A percentile compares a stretch with the other conserved stretches of the same genome.
Conservation (phyloP, 2,888 invertebrate species). For the Autographa pulchrina region DNA sequence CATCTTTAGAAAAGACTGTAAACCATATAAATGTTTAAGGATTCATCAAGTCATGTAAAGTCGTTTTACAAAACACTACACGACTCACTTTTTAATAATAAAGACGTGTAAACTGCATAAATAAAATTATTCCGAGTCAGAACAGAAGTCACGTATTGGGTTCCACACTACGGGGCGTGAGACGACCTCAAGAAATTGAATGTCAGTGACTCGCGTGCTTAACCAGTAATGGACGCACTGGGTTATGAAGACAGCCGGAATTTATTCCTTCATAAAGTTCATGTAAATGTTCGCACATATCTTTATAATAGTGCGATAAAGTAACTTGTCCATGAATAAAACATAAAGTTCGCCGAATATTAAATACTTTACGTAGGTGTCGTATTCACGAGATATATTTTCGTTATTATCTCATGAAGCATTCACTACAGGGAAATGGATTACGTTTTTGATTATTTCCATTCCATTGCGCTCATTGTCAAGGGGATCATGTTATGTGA, state of each 20-base stretch:
- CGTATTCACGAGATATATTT: slow-evolving; percentile 58
- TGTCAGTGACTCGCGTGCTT: slow-evolving; percentile 42
- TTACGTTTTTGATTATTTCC: slow-evolving; percentile 83
- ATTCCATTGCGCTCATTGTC: slow-evolving; percentile 77
- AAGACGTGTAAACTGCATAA: slow-evolving; percentile 53
- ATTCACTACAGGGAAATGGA: slow-evolving; percentile 77
- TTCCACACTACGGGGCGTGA: slow-evolving; percentile 37
- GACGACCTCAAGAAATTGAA: slow-evolving; percentile 56
- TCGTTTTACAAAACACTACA: slow-evolving; percentile 32
- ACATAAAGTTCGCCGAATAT: slow-evolving; percentile 39
- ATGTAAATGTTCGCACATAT: slow-evolving; percentile 27
- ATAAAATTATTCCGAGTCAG: slow-evolving; percentile 50
- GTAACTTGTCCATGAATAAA: slow-evolving; percentile 48
- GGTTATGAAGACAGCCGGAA: slow-evolving; percentile 29
- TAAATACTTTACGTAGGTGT: slow-evolving; percentile 43
- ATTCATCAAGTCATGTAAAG: slow-evolving; percentile 23
- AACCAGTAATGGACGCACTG: slow-evolving; percentile 26
- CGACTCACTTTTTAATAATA: slow-evolving; percentile 52
- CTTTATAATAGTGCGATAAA: slow-evolving; percentile 40
- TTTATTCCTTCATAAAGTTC: slow-evolving; percentile 36
- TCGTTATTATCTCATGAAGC: slow-evolving; percentile 69
- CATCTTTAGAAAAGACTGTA: neutral
- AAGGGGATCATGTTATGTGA: slow-evolving; percentile 75
- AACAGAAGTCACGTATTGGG: slow-evolving; percentile 58
- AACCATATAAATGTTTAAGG: neutral